Conservation (phyloP, 2,797 vertebrate genomes). For the Anguilla anguilla region DNA sequence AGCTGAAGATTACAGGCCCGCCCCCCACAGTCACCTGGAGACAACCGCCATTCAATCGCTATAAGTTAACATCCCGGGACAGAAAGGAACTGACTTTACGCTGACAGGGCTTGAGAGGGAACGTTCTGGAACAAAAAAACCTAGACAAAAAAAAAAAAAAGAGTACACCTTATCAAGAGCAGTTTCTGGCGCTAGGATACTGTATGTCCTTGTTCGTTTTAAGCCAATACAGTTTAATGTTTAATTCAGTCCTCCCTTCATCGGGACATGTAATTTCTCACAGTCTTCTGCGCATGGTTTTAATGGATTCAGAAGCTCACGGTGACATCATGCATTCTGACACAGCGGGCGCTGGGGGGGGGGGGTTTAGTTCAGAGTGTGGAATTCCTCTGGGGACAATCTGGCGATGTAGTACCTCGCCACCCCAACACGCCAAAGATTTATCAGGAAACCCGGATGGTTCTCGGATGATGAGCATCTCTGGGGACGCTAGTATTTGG, state of each 20-base stretch:
- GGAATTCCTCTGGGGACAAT: slow-evolving; percentile 36
- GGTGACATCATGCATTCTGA: slow-evolving; percentile 59
- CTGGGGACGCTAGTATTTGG: background rate
- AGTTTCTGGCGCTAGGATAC: slow-evolving; percentile 41
- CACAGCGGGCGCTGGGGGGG: slow-evolving; percentile 40
- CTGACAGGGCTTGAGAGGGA: background rate
- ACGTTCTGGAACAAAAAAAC: slow-evolving; percentile 16
- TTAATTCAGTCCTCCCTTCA: slow-evolving; percentile 66
- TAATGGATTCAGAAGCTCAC: slow-evolving; percentile 72
- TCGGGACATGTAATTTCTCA: slow-evolving; percentile 72
- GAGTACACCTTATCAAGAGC: background rate
- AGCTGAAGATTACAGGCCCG: slow-evolving; percentile 21
- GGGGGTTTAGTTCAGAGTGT: background rate
- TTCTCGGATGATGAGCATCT: background rate
- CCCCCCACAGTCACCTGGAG: slow-evolving; percentile 24
- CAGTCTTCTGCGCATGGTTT: slow-evolving; percentile 63
- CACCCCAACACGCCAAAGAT: background rate
- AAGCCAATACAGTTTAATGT: slow-evolving; percentile 36
- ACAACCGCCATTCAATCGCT: background rate
- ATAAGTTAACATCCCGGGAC: slow-evolving; percentile 19
- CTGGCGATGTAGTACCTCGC: background rate
- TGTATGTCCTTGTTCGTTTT: slow-evolving; percentile 44
- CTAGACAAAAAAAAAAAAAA: background rate
- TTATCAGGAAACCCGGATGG: background rate
- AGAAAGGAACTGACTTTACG: slow-evolving; percentile 8